A percentile compares a stretch with the other conserved stretches of the same genome.
phyloP scores from a whole-genome alignment of 2,888 invertebrate species.

The Caenorhabditis sp. region DNA sequence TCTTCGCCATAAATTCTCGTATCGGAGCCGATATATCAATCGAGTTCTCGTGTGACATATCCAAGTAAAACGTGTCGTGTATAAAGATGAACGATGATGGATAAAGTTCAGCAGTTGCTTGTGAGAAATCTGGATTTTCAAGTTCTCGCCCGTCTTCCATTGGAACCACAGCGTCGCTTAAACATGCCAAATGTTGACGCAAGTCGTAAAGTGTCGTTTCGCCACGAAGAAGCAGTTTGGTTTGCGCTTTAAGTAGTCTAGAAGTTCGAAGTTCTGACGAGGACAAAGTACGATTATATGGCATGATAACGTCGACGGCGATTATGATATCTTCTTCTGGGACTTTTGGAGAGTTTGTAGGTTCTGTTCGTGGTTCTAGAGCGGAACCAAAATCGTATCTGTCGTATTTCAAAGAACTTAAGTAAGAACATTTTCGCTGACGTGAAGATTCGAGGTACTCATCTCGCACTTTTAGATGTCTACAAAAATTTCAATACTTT shows the following conservation, averaged over 20 bases:
- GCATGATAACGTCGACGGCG: constrained; percentile 5
- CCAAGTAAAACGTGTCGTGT: constrained; percentile 55
- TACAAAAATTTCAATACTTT: background rate
- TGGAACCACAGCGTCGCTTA: constrained; percentile 41
- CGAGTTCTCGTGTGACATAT: constrained; percentile 10
- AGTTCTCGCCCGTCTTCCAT: constrained; percentile 45
- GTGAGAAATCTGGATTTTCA: constrained; percentile 24
- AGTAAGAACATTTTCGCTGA: constrained; percentile 28
- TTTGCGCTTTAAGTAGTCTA: constrained; percentile 17
- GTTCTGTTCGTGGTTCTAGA: background rate
- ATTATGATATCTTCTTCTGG: constrained; percentile 29
- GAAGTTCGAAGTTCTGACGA: constrained; percentile 22
- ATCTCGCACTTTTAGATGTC: background rate
- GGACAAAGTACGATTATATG: constrained; percentile 20
- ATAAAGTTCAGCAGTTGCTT: constrained; percentile 20
- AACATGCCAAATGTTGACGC: constrained; percentile 42
- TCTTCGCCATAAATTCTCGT: constrained; percentile 47
- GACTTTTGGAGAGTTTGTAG: background rate
- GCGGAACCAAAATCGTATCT: background rate
- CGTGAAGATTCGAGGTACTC: constrained; percentile 1
- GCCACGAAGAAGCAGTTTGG: constrained; percentile 48
- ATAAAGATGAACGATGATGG: constrained; percentile 56
- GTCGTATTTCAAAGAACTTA: constrained; percentile 29
- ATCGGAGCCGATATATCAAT: constrained; percentile 42
- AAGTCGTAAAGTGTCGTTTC: constrained; percentile 37